Conservation (phyloP, 1,140 invertebrate species). For the Copidosoma floridanum region DNA sequence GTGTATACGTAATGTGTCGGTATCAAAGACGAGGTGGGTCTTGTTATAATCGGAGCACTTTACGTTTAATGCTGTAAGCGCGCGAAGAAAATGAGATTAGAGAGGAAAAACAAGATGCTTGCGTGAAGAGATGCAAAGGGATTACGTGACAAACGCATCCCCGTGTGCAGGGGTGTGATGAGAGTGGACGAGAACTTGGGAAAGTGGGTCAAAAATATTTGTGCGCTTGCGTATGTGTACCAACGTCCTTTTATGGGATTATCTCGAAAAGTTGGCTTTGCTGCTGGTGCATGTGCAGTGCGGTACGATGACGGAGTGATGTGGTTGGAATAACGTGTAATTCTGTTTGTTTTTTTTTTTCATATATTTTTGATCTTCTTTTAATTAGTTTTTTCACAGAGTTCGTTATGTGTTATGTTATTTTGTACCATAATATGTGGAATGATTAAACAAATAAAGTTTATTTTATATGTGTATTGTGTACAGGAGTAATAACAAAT, state of each 20-base stretch:
- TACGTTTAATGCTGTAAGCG: slow-evolving; percentile 33
- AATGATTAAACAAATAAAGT: too few species aligned
- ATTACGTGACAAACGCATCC: too few species aligned
- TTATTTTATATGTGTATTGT: too few species aligned
- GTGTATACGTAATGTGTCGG: neutral
- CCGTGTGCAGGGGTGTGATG: neutral
- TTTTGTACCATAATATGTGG: too few species aligned
- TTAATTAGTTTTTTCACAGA: neutral
- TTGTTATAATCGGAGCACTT: slow-evolving; percentile 19
- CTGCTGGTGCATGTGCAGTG: too few species aligned
- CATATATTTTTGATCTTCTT: too few species aligned
- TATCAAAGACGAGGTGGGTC: neutral
- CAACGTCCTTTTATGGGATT: neutral
- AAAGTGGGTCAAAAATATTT: neutral
- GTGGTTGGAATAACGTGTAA: too few species aligned
- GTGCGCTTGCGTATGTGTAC: neutral
- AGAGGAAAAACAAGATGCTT: neutral
- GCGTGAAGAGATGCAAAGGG: neutral
- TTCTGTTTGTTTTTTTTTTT: too few species aligned
- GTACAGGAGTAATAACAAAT: too few species aligned
- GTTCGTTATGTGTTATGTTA: too few species aligned
- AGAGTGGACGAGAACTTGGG: neutral
- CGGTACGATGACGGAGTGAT: too few species aligned
- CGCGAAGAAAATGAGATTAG: slow-evolving; percentile 30
- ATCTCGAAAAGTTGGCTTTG: too few species aligned